Base-by-base conservation (phyloP, 2,113 vertebrate species). In the Podarcis cretensis region DNA sequence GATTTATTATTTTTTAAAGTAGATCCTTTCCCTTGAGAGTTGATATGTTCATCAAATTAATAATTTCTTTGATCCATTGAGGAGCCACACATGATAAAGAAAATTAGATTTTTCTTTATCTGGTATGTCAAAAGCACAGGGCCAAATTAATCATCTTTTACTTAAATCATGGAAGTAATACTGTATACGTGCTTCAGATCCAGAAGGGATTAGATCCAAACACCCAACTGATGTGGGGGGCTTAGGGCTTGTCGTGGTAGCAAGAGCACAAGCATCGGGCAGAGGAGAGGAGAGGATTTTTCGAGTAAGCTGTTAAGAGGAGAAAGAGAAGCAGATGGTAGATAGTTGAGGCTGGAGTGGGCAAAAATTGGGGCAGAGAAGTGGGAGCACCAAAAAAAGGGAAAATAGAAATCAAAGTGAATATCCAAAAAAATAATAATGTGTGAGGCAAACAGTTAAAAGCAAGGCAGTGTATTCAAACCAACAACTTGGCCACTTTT, bases 121-220 rank as follows among this genome's bases (percentile, higher is more conserved):
- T 90, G 79, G 69, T 90, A 94, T 88, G 91, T 84, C 81, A 88
- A 90, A 95, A 94, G 92, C 84, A 83, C 68, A 89, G 48, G 86
- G 85, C 71, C 0, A 3, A 92, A 93, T 90, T 93, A 93, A 93
- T 94, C 77, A 90, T 79, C 89, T 92, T 93, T 75, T 86, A 89
- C 66, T 91, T 95, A 94, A 93, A 92, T 92, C 92, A 92, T 93
- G 85, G 81, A 94, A 93, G 90, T 95, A 94, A 95, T 92, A 91
- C 92, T 95, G 75, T 89, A 89, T 92, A 94, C 95, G 89, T 89
- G 90, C 73, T 92, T 92, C 0, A 27, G 75, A 89, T 92, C 89
- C 89, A 88, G 68, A 37, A 82, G 89, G 90, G 91, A 91, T 96
- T 94, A 92, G 59, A 90, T 87, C 68, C 92, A 92, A 93, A 92